Percentiles rank a stretch among this genome's conserved stretches.
These are phyloP conservation scores for Melipona bicolor DNA, from an alignment of 2,888 invertebrate species.

Conservation along the genomic window DNA sequence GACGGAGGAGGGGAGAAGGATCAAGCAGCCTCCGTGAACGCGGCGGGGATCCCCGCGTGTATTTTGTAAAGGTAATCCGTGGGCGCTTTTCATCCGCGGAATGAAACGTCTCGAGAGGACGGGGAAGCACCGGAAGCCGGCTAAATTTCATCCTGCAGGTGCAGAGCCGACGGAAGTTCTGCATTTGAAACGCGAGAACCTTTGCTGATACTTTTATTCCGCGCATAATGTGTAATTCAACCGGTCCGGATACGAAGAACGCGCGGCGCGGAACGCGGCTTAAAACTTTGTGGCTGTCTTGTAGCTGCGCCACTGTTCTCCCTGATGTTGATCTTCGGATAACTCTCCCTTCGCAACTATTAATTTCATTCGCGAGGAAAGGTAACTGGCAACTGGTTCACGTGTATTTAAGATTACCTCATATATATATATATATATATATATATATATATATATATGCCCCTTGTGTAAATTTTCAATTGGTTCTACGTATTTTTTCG, in stretches of 20 bases:
- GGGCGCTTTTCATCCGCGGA: slow-evolving; percentile 68
- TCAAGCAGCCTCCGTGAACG: slow-evolving; percentile 61
- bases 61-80: slow-evolving; percentile 73
- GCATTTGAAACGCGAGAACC: slow-evolving; percentile 24
- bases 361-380: not conserved
- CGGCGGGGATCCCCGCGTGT: slow-evolving; percentile 57
- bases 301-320: not conserved
- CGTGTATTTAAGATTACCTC: not conserved
- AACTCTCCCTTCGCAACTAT: not conserved
- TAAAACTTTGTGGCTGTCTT: not conserved
- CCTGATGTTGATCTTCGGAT: not conserved
- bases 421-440: not conserved
- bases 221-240: slow-evolving; percentile 29
- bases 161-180: slow-evolving; percentile 40
- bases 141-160: slow-evolving; percentile 57
- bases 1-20: slow-evolving; percentile 30
- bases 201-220: slow-evolving; percentile 36
- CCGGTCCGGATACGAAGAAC: not conserved
- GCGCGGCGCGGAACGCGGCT: not conserved
- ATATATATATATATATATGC: not conserved
- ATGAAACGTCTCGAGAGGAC: slow-evolving; percentile 69
- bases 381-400: not conserved
- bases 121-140: slow-evolving; percentile 48
- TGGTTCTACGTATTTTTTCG: not conserved
- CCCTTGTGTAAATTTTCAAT: not conserved